Evolutionary conservation across 2,888 invertebrate genomes (phyloP), one percentile per base, ranked within the genome.

Genomic region (Nymphalis polychloros): DNA sequence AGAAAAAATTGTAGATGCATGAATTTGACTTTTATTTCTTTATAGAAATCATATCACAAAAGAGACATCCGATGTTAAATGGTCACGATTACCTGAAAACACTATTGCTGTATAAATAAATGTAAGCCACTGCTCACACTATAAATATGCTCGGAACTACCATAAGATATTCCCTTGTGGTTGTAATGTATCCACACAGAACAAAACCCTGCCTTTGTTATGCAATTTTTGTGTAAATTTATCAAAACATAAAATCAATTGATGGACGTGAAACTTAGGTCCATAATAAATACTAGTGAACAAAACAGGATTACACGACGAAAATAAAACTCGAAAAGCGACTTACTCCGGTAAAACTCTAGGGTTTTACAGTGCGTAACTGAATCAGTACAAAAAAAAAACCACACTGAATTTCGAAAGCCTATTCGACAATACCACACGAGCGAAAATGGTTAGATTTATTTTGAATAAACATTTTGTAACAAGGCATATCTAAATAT

Each of bases 371-470:
- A 31, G 49, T 59, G 63, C 67, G 70, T 64, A 61, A 50, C 61
- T 53, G 60, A 64, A 67, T 67, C 20, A 59, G 47, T 60, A 53
- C 55, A 64, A 67, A 59, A 69, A 66, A 59, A 19, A 63, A 63
- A n/a, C n/a, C 41, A 48, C 31, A 50, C 60, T 59, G 63, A 57
- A 27, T 69, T 67, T 53, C 52, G 35, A 41, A 55, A 66, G 63
- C 59, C 52, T 48, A 50, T 64, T 63, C 66, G 47, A 59, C 67
- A 47, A 64, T 60, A 67, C 57, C 53, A 60, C 55, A 63, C 66
- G 53, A 60, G 63, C 63, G 55, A 63, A 48, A 66, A 67, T 31
- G 27, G 35, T 13, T 48, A 64, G 50, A 70, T 70, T 67, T 59
- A 35, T 64, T 59, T 23, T 52, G 52, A 16, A 16, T 6, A 27